Evolutionary conservation across 92 coral and sea anemone species (phyloP).

Genomic region (Muricea muricata): DNA sequence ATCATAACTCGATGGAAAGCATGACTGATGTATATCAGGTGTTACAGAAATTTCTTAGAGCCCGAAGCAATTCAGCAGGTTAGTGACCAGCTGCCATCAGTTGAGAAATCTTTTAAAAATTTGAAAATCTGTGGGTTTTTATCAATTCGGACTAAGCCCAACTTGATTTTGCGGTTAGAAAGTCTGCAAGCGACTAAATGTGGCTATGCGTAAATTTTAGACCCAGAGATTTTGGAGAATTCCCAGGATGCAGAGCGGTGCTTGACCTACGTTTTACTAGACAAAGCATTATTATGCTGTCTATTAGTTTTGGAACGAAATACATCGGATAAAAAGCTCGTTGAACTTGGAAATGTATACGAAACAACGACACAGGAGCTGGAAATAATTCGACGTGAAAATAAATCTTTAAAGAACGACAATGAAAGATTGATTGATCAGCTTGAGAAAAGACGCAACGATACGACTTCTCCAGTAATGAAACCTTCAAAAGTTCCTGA

Average conservation of each 20-base stretch:
- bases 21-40: constrained; percentile 20
- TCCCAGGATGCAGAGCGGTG: constrained; percentile 69
- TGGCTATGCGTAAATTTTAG: not conserved
- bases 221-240: constrained; percentile 8
- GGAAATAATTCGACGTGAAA: constrained; percentile 59
- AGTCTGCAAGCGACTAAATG: not conserved
- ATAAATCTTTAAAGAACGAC: constrained; percentile 42
- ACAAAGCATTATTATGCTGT: constrained; percentile 90
- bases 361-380: constrained; percentile 66
- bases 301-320: constrained; percentile 72
- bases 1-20: constrained; percentile 31
- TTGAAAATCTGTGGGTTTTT: too few species aligned
- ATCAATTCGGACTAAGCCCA: too few species aligned
- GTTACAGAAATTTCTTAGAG: constrained; percentile 11
- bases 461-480: not conserved
- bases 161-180: too few species aligned
- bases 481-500: not conserved
- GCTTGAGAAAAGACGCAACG: constrained; percentile 32
- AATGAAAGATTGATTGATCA: constrained; percentile 21
- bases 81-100: not conserved
- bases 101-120: too few species aligned
- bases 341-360: constrained; percentile 61
- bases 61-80: constrained; percentile 25
- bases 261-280: constrained; percentile 84
- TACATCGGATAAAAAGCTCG: constrained; percentile 21